These are phyloP conservation scores for Harpegnathos saltator DNA, from an alignment of 1,140 invertebrate genomes.

Conservation along the genomic window DNA sequence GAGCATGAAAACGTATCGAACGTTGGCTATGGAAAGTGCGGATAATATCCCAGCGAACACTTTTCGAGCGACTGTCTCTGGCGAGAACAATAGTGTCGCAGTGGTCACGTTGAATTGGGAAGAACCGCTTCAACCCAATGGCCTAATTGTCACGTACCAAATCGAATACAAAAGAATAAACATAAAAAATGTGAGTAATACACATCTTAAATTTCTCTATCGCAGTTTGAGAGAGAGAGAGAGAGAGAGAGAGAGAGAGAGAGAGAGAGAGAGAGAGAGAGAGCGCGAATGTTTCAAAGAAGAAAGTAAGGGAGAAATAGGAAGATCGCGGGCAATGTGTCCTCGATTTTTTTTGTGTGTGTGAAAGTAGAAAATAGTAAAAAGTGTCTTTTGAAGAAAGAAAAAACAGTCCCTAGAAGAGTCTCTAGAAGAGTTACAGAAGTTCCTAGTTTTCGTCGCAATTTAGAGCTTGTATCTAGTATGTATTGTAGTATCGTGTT, in stretches of 20 bases:
- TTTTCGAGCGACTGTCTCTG: constrained; percentile 82
- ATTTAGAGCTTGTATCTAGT: not conserved
- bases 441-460: not conserved
- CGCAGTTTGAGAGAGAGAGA: not conserved
- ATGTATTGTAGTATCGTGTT: not conserved
- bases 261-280: too few species aligned
- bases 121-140: constrained; percentile 93
- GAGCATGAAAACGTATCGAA: constrained; percentile 85
- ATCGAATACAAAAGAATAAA: constrained; percentile 91
- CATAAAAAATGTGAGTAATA: constrained; percentile 86
- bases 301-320: too few species aligned
- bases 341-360: too few species aligned
- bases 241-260: not conserved
- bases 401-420: not conserved
- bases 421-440: not conserved
- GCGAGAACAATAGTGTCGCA: constrained; percentile 81
- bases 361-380: too few species aligned
- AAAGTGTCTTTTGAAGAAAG: not conserved
- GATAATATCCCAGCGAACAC: constrained; percentile 86
- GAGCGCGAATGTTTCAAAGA: not conserved
- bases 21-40: constrained; percentile 84
- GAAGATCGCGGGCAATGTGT: too few species aligned
- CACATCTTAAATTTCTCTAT: constrained; percentile 36
- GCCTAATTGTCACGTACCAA: constrained; percentile 93
- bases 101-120: constrained; percentile 90